phyloP scores from a whole-genome alignment of 2,797 vertebrate genomes.

The Sarcoramphus papa region DNA sequence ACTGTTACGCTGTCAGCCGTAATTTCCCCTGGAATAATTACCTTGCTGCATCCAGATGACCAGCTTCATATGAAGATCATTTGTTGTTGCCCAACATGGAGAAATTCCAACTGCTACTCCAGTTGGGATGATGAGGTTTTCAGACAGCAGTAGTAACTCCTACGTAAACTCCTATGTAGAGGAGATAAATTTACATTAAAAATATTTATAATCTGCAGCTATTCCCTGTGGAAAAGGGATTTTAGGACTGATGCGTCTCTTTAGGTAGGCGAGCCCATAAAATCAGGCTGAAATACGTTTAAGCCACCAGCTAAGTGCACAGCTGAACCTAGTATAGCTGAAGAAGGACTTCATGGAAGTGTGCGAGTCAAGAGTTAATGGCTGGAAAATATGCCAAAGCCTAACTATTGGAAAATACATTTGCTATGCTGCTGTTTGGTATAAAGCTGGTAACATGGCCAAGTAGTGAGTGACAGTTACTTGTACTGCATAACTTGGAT shows the following conservation, averaged over 20 bases:
- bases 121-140: background rate
- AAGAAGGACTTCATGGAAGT: background rate
- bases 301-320: background rate
- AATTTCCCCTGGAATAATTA: background rate
- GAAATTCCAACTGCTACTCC: background rate
- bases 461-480: background rate
- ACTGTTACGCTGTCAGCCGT: background rate
- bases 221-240: background rate
- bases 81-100: conserved; percentile 7
- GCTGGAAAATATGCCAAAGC: background rate
- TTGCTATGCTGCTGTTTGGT: background rate
- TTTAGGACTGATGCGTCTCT: background rate
- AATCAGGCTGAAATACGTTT: background rate
- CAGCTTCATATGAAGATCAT: background rate
- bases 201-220: background rate
- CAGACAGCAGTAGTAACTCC: background rate
- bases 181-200: background rate
- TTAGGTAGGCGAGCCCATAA: background rate
- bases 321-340: background rate
- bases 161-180: background rate
- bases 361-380: background rate
- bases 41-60: background rate
- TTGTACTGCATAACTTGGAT: background rate
- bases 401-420: background rate
- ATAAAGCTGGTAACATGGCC: background rate